These are phyloP conservation scores for Oxycera nigricornis DNA, from an alignment of 2,888 invertebrate genomes.

Conservation along the genomic window DNA sequence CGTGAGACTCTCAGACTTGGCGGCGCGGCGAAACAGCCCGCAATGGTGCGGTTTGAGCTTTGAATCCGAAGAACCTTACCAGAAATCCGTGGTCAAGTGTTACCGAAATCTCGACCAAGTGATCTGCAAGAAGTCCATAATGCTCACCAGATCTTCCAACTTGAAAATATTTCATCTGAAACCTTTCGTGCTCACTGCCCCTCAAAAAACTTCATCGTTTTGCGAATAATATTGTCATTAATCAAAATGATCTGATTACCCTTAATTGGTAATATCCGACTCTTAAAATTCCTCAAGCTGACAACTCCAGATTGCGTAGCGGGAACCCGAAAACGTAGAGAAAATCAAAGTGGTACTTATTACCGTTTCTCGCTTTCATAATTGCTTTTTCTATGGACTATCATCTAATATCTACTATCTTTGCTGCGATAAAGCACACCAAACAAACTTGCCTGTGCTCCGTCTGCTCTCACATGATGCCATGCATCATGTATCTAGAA, in stretches of 20 bases:
- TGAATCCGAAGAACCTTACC: slow-evolving; percentile 10
- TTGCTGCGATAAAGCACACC: neutral
- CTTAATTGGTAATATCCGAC: too few species aligned
- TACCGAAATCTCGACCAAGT: neutral
- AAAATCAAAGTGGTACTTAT: slow-evolving; percentile 29
- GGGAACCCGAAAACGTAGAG: neutral
- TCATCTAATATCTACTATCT: neutral
- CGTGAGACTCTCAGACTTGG: slow-evolving; percentile 21
- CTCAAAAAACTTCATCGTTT: too few species aligned
- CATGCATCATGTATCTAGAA: too few species aligned
- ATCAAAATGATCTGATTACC: too few species aligned
- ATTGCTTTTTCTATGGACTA: slow-evolving; percentile 32
- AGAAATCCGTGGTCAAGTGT: slow-evolving; percentile 1
- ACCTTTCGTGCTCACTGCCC: too few species aligned
- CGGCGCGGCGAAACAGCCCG: slow-evolving; percentile 8
- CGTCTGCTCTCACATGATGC: slow-evolving; percentile 1
- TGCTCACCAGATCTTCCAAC: too few species aligned
- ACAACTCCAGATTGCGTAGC: too few species aligned
- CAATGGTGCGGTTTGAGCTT: neutral
- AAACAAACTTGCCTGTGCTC: neutral
- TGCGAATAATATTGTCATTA: too few species aligned
- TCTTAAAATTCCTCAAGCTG: too few species aligned
- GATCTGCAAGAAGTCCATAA: too few species aligned
- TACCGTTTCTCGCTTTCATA: slow-evolving; percentile 15
- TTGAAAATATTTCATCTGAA: too few species aligned